Evolutionary conservation across 2,113 vertebrate genomes (phyloP), one percentile per base, ranked within the genome.

Genomic region (Zootoca vivipara): DNA sequence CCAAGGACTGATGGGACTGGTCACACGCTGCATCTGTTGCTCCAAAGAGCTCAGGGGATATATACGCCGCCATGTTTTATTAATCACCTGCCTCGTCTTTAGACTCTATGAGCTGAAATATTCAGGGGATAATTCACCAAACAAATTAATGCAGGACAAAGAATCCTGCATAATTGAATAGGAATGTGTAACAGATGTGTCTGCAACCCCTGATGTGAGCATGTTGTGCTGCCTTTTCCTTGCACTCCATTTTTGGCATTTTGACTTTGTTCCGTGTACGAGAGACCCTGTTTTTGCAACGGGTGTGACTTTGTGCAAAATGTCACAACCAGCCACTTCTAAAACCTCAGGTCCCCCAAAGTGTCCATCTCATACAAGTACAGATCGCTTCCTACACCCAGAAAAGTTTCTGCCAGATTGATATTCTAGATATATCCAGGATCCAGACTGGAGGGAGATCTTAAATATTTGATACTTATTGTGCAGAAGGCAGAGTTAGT

Each of bases 111-210:
- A n/a, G 58, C 70, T 88, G 72, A 88, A 83, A 82, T 46, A 75
- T 77, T 67, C 86, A 82, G 52, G 15, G 58, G 58, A 75, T 75
- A 64, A 82, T 82, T 87, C 22, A 20, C 38, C 70, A 40, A 75
- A 87, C 80, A 87, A 82, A 82, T 82, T 87, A 82, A 74, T 33
- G 38, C 79, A 82, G 52, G 80, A 87, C 38, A 88, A 88, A 88
- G 56, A 82, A 88, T 75, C 70, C 26, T 82, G 86, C 72, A 65
- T 75, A 82, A 82, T 75, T 77, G 72, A 75, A 67, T 46, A 88
- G 24, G 38, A 75, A 82, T 65, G 38, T 83, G 79, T 77, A 67
- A 88, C 40, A 65, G 30, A 88, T 88, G 72, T 87, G 56, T 33
- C 79, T 87, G 73, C 56, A 88, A 46, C 22, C 30, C 58, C 20